These are phyloP conservation scores for Pheosia tremula DNA, from an alignment of 2,888 invertebrate species.

Conservation along the genomic window DNA sequence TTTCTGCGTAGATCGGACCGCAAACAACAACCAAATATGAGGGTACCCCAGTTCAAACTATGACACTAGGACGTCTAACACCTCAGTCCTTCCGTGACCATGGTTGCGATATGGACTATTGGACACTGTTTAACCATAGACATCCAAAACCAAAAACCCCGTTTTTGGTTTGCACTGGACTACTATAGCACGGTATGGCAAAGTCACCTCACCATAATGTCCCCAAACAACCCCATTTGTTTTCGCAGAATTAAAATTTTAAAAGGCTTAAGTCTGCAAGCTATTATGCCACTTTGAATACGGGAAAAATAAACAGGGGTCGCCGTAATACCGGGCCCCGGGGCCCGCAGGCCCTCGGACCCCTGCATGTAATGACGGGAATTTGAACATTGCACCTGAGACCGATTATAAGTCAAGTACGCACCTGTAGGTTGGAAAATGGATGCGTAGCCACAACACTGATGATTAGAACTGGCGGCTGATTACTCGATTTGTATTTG, in stretches of 20 bases:
- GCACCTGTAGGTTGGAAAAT: neutral
- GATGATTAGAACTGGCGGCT: no score
- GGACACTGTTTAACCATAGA: no score
- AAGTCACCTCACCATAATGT: conserved; percentile 5
- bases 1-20: no score
- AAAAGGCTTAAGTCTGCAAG: conserved; percentile 61
- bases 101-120: no score
- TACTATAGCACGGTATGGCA: neutral
- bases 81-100: no score
- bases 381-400: conserved; percentile 67
- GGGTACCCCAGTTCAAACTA: no score
- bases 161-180: neutral
- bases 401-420: conserved; percentile 8
- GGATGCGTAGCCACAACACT: neutral
- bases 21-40: no score
- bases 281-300: conserved; percentile 63
- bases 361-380: conserved; percentile 70
- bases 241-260: conserved; percentile 48
- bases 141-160: neutral
- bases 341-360: conserved; percentile 39
- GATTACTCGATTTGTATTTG: no score
- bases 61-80: no score
- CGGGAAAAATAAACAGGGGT: conserved; percentile 65
- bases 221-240: conserved; percentile 40
- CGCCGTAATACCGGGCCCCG: conserved; percentile 33